Conservation (phyloP, 2,113 vertebrate species). For the Tretioscincus oriximinensis region DNA sequence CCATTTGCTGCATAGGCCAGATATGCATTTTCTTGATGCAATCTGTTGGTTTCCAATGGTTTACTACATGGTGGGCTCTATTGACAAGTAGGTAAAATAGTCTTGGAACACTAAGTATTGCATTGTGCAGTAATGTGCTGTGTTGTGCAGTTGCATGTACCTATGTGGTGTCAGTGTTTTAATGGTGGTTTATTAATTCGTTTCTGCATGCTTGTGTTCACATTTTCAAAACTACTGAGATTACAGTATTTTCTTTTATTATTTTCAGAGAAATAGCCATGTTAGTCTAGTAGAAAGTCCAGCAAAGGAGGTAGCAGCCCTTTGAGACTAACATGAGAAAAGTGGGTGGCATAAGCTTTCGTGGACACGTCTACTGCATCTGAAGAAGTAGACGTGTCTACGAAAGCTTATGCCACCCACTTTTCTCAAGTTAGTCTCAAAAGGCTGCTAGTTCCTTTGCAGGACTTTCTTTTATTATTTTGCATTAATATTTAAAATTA, state of each 20-base stretch:
- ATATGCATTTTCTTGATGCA: constrained; percentile 98
- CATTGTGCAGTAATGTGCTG: constrained; percentile 65
- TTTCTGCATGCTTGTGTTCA: constrained; percentile 52
- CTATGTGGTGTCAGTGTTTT: constrained; percentile 21
- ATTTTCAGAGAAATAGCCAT: no score
- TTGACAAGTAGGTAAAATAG: constrained; percentile 93
- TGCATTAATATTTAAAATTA: no score
- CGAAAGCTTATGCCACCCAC: no score
- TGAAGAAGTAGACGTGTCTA: no score
- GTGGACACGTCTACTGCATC: no score
- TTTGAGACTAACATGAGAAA: no score
- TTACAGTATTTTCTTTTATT: not conserved
- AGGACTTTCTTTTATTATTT: not conserved
- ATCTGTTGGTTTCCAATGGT: constrained; percentile 99
- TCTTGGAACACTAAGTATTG: constrained; percentile 63
- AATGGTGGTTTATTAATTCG: constrained; percentile 50
- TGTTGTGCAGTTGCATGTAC: constrained; percentile 68
- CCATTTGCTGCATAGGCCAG: constrained; percentile 85
- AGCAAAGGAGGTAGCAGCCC: no score
- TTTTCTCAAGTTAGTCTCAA: no score
- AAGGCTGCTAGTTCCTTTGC: no score
- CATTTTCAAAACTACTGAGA: constrained; percentile 3
- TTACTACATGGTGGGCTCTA: constrained; percentile 97
- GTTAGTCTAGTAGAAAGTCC: no score
- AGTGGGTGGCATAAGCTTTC: no score